These are phyloP conservation scores for Manis crassicaudata DNA, from an alignment of 2,797 vertebrate genomes.

Conservation along the genomic window DNA sequence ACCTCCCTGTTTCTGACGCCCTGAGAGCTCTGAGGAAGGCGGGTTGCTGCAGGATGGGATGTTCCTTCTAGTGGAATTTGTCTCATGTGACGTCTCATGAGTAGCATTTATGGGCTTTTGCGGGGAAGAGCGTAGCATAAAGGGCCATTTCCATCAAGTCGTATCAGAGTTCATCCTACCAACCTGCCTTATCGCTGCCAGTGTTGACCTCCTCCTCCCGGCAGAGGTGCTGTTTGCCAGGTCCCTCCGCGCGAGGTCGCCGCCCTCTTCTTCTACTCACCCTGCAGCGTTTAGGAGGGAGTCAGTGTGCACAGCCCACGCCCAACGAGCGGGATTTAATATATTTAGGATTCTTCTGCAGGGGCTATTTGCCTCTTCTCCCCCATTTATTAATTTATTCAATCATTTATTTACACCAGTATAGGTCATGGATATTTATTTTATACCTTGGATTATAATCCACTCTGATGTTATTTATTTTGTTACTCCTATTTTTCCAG, in stretches of 20 bases:
- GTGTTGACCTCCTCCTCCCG: fast-evolving
- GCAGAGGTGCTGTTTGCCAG: fast-evolving
- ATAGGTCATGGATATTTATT: no score
- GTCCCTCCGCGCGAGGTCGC: fast-evolving
- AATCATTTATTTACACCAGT: not conserved
- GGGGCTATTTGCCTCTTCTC: fast-evolving
- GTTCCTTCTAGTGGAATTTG: not conserved
- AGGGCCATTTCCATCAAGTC: fast-evolving
- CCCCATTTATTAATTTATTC: no score
- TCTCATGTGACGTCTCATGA: fast-evolving
- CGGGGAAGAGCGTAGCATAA: fast-evolving
- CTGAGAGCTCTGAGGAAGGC: fast-evolving
- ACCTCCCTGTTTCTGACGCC: not conserved
- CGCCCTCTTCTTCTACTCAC: fast-evolving
- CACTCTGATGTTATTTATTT: not conserved
- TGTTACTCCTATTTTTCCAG: no score
- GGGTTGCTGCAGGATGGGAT: fast-evolving
- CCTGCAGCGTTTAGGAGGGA: no score
- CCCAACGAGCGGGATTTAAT: fast-evolving
- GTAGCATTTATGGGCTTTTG: no score
- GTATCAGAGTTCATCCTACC: fast-evolving
- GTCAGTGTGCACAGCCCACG: fast-evolving
- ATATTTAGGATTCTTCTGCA: not conserved
- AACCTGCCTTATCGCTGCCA: fast-evolving
- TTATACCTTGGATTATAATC: not conserved